Conservation (phyloP, 1,140 invertebrate species). For the Solenopsis fugax region DNA sequence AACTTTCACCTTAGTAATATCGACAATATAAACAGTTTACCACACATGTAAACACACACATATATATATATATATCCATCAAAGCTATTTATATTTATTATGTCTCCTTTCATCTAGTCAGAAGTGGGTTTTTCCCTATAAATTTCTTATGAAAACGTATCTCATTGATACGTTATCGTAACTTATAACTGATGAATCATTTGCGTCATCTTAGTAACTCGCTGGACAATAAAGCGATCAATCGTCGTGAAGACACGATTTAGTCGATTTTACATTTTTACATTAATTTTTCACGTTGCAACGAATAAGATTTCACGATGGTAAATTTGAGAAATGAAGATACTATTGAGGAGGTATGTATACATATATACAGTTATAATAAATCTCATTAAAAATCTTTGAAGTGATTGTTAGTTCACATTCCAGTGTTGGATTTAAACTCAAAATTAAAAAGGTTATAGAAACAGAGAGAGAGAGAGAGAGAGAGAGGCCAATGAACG, state of each 20-base stretch:
- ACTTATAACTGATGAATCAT: neutral
- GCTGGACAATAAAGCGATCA: neutral
- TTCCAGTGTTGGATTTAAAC: neutral
- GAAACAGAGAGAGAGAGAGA: too few relatives aligned
- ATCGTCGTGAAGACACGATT: neutral
- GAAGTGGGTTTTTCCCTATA: neutral
- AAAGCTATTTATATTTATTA: neutral
- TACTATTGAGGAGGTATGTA: neutral
- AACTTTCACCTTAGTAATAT: neutral
- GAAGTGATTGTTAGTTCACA: neutral
- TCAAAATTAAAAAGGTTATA: neutral
- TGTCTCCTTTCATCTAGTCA: neutral
- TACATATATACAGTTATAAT: neutral
- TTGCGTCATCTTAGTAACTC: neutral
- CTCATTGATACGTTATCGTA: constrained; percentile 3
- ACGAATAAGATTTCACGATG: neutral
- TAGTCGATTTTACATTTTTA: neutral
- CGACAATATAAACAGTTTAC: neutral
- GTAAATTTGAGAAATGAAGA: neutral
- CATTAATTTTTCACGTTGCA: neutral
- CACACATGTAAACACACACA: neutral
- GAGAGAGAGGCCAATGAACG: too few relatives aligned
- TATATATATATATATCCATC: too few relatives aligned
- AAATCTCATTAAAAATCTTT: neutral
- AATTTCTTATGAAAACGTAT: neutral